Evolutionary conservation across 2,888 invertebrate genomes (phyloP).

Genomic region (Polyommatus iphigenia): DNA sequence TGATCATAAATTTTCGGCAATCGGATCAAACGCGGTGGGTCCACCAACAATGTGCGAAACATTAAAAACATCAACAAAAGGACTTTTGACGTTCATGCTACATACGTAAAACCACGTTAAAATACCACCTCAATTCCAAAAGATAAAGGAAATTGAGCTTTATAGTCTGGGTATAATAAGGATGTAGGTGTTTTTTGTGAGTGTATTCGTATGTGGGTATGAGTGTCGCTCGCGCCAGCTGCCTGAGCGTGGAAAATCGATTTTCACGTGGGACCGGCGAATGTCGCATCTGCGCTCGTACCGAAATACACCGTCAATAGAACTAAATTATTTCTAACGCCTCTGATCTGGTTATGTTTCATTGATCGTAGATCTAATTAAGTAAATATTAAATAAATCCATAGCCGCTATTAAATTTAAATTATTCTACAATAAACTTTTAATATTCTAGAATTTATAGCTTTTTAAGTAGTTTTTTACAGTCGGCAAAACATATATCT

Average conservation of each 20-base stretch:
- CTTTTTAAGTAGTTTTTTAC: no score
- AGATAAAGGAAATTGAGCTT: conserved; percentile 44
- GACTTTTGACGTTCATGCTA: conserved; percentile 78
- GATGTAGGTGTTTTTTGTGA: conserved; percentile 37
- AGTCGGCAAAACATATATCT: no score
- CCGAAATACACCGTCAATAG: conserved; percentile 40
- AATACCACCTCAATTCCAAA: conserved; percentile 35
- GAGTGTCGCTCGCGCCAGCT: conserved; percentile 76
- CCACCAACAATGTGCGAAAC: conserved; percentile 77
- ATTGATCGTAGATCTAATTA: not conserved
- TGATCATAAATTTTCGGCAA: conserved; percentile 76
- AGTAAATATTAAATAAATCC: not conserved
- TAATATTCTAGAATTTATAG: no score
- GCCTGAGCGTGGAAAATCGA: conserved; percentile 79
- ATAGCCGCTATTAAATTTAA: no score
- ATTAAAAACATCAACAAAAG: conserved; percentile 80
- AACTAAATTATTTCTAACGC: conserved; percentile 23
- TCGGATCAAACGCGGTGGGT: conserved; percentile 78
- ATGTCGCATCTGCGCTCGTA: conserved; percentile 76
- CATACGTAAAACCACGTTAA: conserved; percentile 56
- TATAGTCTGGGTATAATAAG: conserved; percentile 48
- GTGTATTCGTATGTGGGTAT: conserved; percentile 46
- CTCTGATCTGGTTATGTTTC: conserved; percentile 11
- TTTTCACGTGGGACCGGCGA: conserved; percentile 78
- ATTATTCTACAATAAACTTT: no score